phyloP scores from a whole-genome alignment of 2,888 invertebrate genomes.

The Odontocolon sp. region DNA sequence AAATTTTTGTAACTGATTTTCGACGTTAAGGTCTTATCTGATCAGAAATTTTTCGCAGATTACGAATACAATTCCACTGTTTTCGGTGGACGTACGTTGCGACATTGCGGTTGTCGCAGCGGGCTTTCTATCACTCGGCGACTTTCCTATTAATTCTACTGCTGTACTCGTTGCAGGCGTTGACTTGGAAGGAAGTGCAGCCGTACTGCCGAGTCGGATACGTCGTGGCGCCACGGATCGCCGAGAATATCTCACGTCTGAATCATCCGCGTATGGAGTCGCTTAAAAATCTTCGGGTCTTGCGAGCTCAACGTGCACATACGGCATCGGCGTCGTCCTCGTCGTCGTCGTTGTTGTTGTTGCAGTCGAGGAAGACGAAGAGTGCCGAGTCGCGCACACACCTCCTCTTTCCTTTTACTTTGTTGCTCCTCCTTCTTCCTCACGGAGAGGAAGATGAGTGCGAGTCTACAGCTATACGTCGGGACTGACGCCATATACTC shows the following conservation, averaged over 20 bases:
- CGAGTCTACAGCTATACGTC: constrained; percentile 27
- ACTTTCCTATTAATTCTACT: constrained; percentile 60
- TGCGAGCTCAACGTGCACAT: constrained; percentile 31
- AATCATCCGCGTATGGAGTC: constrained; percentile 68
- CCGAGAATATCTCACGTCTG: constrained; percentile 76
- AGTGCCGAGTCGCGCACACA: constrained; percentile 9
- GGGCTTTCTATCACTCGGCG: constrained; percentile 57
- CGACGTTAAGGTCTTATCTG: too few species aligned
- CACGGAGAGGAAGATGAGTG: constrained; percentile 40
- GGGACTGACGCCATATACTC: constrained; percentile 28
- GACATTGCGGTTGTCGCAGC: constrained; percentile 43
- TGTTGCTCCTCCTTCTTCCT: constrained; percentile 33
- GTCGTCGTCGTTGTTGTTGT: constrained; percentile 43
- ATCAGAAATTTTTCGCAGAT: too few species aligned
- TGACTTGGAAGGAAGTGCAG: constrained; percentile 69
- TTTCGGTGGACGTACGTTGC: constrained; percentile 20
- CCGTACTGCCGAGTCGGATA: constrained; percentile 67
- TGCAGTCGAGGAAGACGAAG: constrained; percentile 33
- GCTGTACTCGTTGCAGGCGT: constrained; percentile 33
- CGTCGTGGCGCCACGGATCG: constrained; percentile 74
- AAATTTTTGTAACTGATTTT: too few species aligned
- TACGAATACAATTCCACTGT: constrained; percentile 27
- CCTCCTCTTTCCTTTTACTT: constrained; percentile 32
- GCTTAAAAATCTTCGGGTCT: constrained; percentile 54
- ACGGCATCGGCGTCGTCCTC: constrained; percentile 19